Base-by-base conservation (phyloP, 1,140 invertebrate species). In the Brachystomella parvula region DNA sequence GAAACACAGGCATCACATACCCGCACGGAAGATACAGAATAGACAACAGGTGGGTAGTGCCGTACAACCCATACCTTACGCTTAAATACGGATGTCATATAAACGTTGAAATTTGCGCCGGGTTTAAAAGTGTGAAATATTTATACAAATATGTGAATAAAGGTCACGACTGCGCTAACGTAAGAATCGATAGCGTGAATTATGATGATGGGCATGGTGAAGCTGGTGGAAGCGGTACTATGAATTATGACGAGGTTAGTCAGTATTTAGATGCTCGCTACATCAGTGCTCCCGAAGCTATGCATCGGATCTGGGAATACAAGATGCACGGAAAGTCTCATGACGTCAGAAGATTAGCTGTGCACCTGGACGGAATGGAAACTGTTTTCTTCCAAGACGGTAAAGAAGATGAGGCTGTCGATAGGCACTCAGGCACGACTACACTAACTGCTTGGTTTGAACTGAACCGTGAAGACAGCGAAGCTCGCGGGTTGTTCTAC, bases 41-140 rank as follows among this genome's bases (percentile, higher is more conserved):
- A 44, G 78, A 81, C 72, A 82, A 82, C 69, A 64, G 75, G 39
- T 82, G 78, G 79, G 72, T 83, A 63, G 80, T 82, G 44, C 81
- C 80, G 65, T 83, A 83, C 76, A 80, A 76, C 66, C 78, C 80
- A 24, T 63, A 81, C 3, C 74, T 83, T 19, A 77, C 72, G 9
- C 77, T 79, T 74, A 80, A 72, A 56, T 83, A 77, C 68, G 76
- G 82, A 65, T 74, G 77, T 44, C 80, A 81, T 68, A 76, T 79
- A 47, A 82, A 82, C 69, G 78, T 81, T 21, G 78, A 82, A 74
- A 78, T 73, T 68, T 82, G 78, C 72, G 76, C 76, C 74, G 79
- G 79, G 19, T 76, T 82, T 39, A 81, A 80, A 72, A 76, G 75
- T 32, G 79, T 82, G 32, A 80, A 81, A 74, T 81, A 63, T 49